Base-by-base conservation (phyloP, 2,113 vertebrate genomes). In the Hymenochirus boettgeri region DNA sequence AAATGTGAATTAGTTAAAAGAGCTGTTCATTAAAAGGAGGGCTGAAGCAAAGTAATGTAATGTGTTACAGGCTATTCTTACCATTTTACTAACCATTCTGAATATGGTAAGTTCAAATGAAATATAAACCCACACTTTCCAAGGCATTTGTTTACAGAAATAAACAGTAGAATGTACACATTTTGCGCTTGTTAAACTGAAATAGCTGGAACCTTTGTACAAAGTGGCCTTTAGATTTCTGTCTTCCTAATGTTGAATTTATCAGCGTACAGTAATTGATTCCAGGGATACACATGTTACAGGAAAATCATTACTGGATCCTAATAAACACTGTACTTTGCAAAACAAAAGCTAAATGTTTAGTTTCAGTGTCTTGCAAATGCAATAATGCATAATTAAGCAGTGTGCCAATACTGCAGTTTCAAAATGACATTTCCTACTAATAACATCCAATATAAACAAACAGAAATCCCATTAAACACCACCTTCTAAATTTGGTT, bases 381-480 rank as follows among this genome's bases (percentile, higher is more conserved):
- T 69, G 21, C 62, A 66, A 71, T 75, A 73, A 24, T 37, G 73
- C 74, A 69, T 76, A 72, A 72, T 77, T 70, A 80, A 83, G 66
- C 46, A 69, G 62, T 76, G 48, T 72, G 73, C 69, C 72, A 76
- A 78, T 78, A 75, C 72, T 77, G 70, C 47, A 73, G 62, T 71
- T 74, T 70, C 77, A 77, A 80, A 79, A 86, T 85, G 79, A 77
- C 77, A 73, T 74, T 79, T 39, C 81, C 82, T 73, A 78, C 78
- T 75, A 66, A 75, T 79, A 82, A 78, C 82, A 82, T 71, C 78
- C 76, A 77, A 59, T 78, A 85, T 86, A 75, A 69, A 72, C 18
- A 60, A 82, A 70, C 75, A 80, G 76, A 86, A 83, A 84, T 84
- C 76, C 80, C 84, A 85, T 85, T 78, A 79, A 79, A 77, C 73